phyloP scores from a whole-genome alignment of 2,888 invertebrate genomes.

The Drosophila robusta region DNA sequence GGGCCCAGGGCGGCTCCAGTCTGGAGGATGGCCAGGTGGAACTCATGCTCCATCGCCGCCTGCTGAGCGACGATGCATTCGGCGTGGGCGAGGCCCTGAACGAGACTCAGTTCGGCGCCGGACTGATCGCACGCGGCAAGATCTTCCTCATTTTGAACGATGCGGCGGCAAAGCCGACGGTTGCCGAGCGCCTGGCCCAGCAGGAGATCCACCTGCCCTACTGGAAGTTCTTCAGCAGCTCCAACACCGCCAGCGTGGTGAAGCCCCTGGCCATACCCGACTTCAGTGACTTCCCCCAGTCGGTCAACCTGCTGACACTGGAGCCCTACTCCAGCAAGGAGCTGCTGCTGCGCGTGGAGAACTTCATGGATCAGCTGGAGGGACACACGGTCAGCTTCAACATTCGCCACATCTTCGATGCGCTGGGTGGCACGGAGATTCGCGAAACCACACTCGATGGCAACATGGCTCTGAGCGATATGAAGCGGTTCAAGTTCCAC shows the following conservation, averaged over 20 bases:
- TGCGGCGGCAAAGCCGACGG: constrained; percentile 37
- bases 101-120: constrained; percentile 90
- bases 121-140: constrained; percentile 90
- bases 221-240: constrained; percentile 87
- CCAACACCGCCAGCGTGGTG: constrained; percentile 83
- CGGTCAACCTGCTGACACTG: constrained; percentile 91
- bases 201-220: constrained; percentile 87
- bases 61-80: constrained; percentile 94
- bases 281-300: constrained; percentile 86
- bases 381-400: constrained; percentile 74
- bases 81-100: constrained; percentile 96
- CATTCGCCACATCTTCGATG: constrained; percentile 86
- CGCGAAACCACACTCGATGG: constrained; percentile 90
- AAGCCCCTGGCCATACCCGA: constrained; percentile 82
- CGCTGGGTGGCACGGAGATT: constrained; percentile 86
- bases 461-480: constrained; percentile 88
- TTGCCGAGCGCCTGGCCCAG: constrained; percentile 86
- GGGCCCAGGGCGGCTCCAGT: constrained; percentile 93
- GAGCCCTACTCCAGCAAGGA: constrained; percentile 90
- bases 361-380: constrained; percentile 89
- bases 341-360: constrained; percentile 91
- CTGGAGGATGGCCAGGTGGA: constrained; percentile 91
- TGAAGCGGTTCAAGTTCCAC: constrained; percentile 81
- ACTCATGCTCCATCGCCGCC: constrained; percentile 93
- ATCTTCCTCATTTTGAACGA: constrained; percentile 86